Evolutionary conservation across 2,888 invertebrate species (phyloP).

Genomic region (Bombylius discolor): DNA sequence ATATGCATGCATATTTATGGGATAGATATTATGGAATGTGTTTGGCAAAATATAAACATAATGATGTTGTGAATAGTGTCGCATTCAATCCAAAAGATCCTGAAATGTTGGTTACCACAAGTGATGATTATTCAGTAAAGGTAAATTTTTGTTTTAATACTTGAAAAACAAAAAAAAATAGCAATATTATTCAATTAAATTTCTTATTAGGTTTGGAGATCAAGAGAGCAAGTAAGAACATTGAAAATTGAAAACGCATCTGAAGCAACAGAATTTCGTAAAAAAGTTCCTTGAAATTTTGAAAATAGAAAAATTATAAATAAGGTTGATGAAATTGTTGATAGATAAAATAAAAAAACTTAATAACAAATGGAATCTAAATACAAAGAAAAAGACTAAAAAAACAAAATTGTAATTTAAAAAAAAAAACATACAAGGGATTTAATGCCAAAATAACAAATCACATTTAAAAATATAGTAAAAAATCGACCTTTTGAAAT

Average conservation of each 20-base stretch:
- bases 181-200: neutral
- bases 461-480: too few species aligned
- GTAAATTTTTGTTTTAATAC: constrained; percentile 15
- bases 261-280: constrained; percentile 1
- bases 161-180: too few species aligned
- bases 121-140: constrained; percentile 68
- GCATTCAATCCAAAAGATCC: constrained; percentile 71
- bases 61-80: constrained; percentile 71
- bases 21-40: constrained; percentile 71
- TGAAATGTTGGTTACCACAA: constrained; percentile 69
- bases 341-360: too few species aligned
- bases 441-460: too few species aligned
- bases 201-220: constrained; percentile 10
- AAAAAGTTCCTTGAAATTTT: neutral
- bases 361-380: too few species aligned
- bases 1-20: constrained; percentile 72
- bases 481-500: too few species aligned
- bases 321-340: too few species aligned
- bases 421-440: too few species aligned
- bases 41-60: constrained; percentile 59
- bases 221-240: constrained; percentile 2
- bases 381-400: too few species aligned
- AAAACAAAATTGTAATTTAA: too few species aligned
- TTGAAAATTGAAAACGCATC: neutral
- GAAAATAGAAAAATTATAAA: too few species aligned